These are phyloP conservation scores for Trachemys scripta DNA, from an alignment of 2,113 vertebrate species.

Conservation along the genomic window DNA sequence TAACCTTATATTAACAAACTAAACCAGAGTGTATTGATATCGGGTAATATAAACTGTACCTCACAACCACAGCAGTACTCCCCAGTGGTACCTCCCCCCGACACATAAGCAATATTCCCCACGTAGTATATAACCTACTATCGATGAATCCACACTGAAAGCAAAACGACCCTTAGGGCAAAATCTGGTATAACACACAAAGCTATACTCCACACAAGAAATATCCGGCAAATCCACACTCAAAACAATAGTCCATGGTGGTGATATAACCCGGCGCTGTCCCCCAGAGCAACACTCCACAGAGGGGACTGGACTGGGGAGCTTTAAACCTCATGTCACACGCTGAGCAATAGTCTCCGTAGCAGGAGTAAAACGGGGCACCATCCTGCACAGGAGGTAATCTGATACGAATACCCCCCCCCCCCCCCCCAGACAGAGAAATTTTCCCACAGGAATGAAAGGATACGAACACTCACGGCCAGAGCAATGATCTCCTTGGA, in stretches of 20 bases:
- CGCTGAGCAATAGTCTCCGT: not conserved
- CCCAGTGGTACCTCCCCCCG: not conserved
- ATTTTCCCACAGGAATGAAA: too few species aligned
- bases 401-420: too few species aligned
- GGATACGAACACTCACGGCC: too few species aligned
- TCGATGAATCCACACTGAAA: rapidly evolving
- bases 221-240: rapidly evolving
- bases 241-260: not conserved
- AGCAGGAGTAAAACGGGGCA: not conserved
- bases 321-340: not conserved
- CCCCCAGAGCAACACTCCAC: not conserved
- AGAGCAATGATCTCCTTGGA: not conserved
- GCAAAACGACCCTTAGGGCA: not conserved
- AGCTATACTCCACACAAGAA: not conserved
- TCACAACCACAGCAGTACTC: not conserved
- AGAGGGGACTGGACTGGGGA: not conserved
- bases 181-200: not conserved
- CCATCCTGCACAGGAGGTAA: too few species aligned
- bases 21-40: not conserved
- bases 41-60: not conserved
- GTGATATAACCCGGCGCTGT: not conserved
- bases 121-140: not conserved
- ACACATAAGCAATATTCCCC: not conserved
- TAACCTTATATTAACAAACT: not conserved
- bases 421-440: too few species aligned